Conservation (phyloP, 2,113 vertebrate species). For the Lagopus muta region DNA sequence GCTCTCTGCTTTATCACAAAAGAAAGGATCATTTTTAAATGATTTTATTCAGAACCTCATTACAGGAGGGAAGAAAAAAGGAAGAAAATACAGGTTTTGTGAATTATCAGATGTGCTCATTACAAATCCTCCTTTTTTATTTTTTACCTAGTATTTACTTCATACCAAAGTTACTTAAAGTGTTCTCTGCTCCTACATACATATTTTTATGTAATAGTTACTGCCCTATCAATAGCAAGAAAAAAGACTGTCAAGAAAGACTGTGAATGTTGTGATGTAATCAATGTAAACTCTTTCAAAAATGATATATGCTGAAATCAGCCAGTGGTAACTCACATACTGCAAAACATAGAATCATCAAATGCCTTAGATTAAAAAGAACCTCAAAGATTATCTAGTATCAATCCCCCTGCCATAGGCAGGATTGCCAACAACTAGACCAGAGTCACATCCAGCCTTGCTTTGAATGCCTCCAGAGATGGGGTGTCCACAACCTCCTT, state of each 20-base stretch:
- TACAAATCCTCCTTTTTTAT: rapidly evolving
- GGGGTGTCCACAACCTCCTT: too few relatives aligned
- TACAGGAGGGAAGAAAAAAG: background rate
- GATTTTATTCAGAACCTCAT: background rate
- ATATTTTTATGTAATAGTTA: background rate
- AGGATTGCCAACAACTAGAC: too few relatives aligned
- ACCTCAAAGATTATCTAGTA: too few relatives aligned
- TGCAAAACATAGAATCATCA: background rate
- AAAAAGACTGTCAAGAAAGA: background rate
- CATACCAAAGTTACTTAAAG: background rate
- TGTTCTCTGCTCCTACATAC: background rate
- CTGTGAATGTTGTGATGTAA: background rate
- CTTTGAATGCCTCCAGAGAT: too few relatives aligned
- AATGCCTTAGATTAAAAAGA: too few relatives aligned
- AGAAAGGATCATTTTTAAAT: background rate
- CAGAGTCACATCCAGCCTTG: too few relatives aligned
- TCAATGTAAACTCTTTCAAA: background rate
- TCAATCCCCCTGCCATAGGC: too few relatives aligned
- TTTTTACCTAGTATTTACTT: background rate
- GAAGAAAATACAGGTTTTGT: background rate
- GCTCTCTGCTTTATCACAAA: background rate
- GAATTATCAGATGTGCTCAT: background rate
- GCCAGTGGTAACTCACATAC: background rate
- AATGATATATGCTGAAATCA: rapidly evolving
- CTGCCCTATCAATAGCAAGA: background rate